Conservation (phyloP, 1,140 invertebrate species). For the Dendroctonus ponderosae region DNA sequence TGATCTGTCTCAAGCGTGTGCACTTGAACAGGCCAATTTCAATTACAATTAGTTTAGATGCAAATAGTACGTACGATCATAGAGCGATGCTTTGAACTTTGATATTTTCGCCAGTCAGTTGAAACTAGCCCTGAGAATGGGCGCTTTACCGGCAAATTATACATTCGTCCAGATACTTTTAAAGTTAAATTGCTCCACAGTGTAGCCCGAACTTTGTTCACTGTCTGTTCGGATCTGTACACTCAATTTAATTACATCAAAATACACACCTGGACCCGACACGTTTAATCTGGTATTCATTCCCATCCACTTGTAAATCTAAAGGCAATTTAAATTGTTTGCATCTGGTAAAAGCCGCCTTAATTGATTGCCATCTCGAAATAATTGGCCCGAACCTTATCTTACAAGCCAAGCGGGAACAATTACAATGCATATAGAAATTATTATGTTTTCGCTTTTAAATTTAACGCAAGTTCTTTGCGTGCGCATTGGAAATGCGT, state of each 20-base stretch:
- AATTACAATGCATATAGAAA: no score
- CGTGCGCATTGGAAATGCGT: background rate
- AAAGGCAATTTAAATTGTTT: conserved; percentile 28
- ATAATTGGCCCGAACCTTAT: conserved; percentile 6
- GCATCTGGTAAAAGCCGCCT: conserved; percentile 21
- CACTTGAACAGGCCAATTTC: no score
- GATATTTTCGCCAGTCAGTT: background rate
- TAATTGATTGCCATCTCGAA: conserved; percentile 21
- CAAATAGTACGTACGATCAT: no score
- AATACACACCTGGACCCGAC: conserved; percentile 18
- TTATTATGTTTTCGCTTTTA: no score
- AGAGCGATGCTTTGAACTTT: no score
- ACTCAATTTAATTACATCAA: conserved; percentile 26
- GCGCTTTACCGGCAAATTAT: background rate
- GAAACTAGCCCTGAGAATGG: background rate
- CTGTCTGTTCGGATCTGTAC: conserved; percentile 14
- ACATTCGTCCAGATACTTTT: background rate
- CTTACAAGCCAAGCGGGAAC: background rate
- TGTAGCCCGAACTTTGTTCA: background rate
- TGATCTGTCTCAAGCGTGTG: no score
- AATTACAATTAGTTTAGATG: no score
- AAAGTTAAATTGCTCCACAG: background rate
- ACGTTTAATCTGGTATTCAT: conserved; percentile 23
- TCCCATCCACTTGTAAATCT: conserved; percentile 23
- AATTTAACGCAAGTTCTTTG: no score